Percentiles rank a stretch among this genome's conserved stretches.
Conservation (phyloP, 1,140 invertebrate genomes). For the Aporrectodea caliginosa region DNA sequence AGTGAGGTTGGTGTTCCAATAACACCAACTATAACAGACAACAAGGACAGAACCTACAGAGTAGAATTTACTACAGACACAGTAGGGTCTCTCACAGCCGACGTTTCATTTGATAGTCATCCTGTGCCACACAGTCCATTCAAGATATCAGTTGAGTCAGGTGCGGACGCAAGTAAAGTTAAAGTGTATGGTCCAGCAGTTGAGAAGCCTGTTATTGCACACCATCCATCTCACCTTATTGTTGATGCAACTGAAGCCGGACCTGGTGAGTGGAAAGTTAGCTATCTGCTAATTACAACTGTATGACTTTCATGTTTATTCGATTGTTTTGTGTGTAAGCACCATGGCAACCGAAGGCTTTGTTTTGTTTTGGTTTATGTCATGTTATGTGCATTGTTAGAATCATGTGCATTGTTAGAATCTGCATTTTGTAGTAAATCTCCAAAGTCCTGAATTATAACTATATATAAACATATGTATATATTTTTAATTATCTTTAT, state of each 20-base stretch:
- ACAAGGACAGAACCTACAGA: slow-evolving; percentile 72
- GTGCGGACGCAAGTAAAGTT: slow-evolving; percentile 25
- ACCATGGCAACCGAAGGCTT: too few relatives aligned
- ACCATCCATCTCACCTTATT: slow-evolving; percentile 6
- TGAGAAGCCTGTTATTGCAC: slow-evolving; percentile 4
- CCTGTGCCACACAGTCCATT: slow-evolving; percentile 15
- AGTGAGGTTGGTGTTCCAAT: slow-evolving; percentile 70
- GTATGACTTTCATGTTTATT: too few relatives aligned
- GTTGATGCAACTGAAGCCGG: slow-evolving; percentile 25
- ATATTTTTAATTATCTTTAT: too few relatives aligned
- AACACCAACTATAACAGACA: slow-evolving; percentile 72
- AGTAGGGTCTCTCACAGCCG: slow-evolving; percentile 59
- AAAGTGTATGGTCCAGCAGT: slow-evolving; percentile 18
- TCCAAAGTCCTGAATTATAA: too few relatives aligned
- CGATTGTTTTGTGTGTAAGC: too few relatives aligned
- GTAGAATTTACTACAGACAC: slow-evolving; percentile 55
- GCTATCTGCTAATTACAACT: too few relatives aligned
- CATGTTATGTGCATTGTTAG: too few relatives aligned
- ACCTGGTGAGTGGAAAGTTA: background rate
- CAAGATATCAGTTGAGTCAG: slow-evolving; percentile 20
- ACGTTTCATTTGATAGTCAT: slow-evolving; percentile 9
- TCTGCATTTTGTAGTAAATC: too few relatives aligned
- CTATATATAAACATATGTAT: too few relatives aligned
- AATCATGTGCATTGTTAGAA: too few relatives aligned
- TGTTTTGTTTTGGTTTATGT: too few relatives aligned